Conservation (phyloP, 2,113 vertebrate genomes). For the Semicossyphus pulcher region DNA sequence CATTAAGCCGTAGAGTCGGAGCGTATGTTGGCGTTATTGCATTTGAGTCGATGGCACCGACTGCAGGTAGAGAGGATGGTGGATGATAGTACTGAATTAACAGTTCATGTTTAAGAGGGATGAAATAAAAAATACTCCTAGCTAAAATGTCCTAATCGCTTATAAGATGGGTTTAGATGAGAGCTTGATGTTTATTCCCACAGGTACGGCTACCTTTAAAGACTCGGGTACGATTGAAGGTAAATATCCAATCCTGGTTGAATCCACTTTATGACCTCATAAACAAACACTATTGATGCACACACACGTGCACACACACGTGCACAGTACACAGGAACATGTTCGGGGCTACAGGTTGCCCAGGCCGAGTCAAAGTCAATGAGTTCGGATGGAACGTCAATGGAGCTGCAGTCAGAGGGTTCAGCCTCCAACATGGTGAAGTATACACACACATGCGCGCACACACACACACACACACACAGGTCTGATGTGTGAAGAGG, state of each 20-base stretch:
- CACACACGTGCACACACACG: background rate
- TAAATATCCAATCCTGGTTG: background rate
- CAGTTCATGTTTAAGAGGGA: too few species aligned
- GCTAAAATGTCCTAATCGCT: too few species aligned
- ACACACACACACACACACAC: constrained; percentile 30
- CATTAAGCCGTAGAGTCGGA: too few species aligned
- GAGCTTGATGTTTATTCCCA: background rate
- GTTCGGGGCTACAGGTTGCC: constrained; percentile 14
- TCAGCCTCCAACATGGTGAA: constrained; percentile 14
- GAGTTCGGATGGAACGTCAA: constrained; percentile 53
- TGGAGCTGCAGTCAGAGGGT: constrained; percentile 43
- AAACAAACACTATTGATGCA: background rate
- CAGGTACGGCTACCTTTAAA: background rate
- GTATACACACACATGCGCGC: background rate
- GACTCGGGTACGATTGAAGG: background rate
- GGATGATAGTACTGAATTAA: too few species aligned
- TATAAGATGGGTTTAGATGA: background rate
- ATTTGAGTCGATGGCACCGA: too few species aligned
- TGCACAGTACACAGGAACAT: background rate
- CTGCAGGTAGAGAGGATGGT: too few species aligned
- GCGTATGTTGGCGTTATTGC: too few species aligned
- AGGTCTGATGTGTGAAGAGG: constrained; percentile 50
- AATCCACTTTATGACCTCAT: background rate
- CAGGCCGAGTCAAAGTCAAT: constrained; percentile 46
- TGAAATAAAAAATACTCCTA: too few species aligned